Evolutionary conservation across 1,140 invertebrate genomes (phyloP).

Genomic region (Pissodes strobi): DNA sequence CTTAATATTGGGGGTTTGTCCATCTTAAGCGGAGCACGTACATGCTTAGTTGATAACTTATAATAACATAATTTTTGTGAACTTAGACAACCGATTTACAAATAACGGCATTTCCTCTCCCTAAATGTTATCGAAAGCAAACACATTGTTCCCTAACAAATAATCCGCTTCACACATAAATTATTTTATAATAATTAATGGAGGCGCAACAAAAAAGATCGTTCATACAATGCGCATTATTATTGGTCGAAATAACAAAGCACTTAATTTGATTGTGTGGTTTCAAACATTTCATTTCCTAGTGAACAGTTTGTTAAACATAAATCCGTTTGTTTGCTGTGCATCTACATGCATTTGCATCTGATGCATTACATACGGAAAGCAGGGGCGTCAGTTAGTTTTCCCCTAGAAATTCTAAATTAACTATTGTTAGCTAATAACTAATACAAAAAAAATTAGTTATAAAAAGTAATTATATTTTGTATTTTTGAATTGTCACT

Average conservation of each 20-base stretch:
- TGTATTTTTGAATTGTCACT: too few relatives aligned
- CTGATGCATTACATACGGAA: constrained; percentile 32
- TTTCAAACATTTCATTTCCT: constrained; percentile 36
- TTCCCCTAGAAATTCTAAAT: neutral
- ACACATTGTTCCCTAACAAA: too few relatives aligned
- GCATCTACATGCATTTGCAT: constrained; percentile 30
- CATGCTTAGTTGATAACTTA: too few relatives aligned
- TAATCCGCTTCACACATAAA: neutral
- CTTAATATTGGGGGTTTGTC: too few relatives aligned
- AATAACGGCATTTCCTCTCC: too few relatives aligned
- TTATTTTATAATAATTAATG: constrained; percentile 17
- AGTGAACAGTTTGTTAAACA: constrained; percentile 38
- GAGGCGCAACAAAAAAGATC: constrained; percentile 15
- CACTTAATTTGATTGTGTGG: constrained; percentile 37
- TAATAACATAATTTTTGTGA: too few relatives aligned
- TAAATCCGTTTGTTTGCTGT: constrained; percentile 31
- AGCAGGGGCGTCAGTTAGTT: neutral
- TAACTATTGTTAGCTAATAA: too few relatives aligned
- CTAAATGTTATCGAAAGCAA: too few relatives aligned
- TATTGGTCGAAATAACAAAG: constrained; percentile 33
- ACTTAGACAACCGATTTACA: too few relatives aligned
- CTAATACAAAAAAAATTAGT: too few relatives aligned
- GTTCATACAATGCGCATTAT: constrained; percentile 20
- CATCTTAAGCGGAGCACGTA: too few relatives aligned
- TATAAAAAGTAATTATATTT: too few relatives aligned